These are phyloP conservation scores for Oncorhynchus keta DNA, from an alignment of 2,113 vertebrate genomes.

Conservation along the genomic window DNA sequence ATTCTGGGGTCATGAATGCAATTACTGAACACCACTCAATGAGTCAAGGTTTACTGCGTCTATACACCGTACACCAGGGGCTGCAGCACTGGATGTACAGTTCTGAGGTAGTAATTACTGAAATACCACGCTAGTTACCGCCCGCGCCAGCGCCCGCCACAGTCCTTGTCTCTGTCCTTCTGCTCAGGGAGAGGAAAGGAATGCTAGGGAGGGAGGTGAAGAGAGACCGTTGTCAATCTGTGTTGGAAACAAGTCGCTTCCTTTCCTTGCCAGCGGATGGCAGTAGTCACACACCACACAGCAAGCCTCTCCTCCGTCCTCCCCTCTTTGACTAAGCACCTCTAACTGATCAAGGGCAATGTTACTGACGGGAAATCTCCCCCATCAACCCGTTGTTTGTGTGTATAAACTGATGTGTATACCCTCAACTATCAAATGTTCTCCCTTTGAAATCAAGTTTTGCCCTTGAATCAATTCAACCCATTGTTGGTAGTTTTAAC, in stretches of 20 bases:
- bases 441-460: neutral
- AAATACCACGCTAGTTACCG: neutral
- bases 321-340: neutral
- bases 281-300: conserved; percentile 58
- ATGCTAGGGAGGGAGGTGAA: neutral
- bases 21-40: conserved; percentile 57
- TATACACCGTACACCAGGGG: neutral
- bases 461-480: conserved; percentile 7
- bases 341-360: conserved; percentile 40
- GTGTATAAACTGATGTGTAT: neutral
- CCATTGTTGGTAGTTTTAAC: neutral
- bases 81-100: neutral
- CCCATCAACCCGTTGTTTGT: neutral
- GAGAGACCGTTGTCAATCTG: neutral
- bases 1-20: conserved; percentile 57
- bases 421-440: neutral
- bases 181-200: neutral
- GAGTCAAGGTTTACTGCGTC: conserved; percentile 41
- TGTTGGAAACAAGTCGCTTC: neutral
- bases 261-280: conserved; percentile 61
- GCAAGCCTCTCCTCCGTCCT: neutral
- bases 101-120: neutral
- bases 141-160: neutral
- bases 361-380: conserved; percentile 2
- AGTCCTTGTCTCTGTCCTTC: neutral